Base-by-base conservation (phyloP, 2,797 vertebrate species). In the Australoheros facetus region DNA sequence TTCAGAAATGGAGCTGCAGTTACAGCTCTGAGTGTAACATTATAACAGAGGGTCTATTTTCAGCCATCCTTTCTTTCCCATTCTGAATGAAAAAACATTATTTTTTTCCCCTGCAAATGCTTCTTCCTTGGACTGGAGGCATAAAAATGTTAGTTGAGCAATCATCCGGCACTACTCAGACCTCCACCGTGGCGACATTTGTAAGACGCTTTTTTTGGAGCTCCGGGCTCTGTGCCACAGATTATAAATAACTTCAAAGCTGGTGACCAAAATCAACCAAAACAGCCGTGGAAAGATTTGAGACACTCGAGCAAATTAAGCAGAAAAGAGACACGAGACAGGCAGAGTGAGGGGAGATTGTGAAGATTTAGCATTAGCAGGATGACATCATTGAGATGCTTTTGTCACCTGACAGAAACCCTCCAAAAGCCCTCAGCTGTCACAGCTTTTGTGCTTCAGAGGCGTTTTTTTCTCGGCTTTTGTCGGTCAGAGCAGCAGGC, bases 221-320 rank as follows among this genome's bases (percentile, higher is more conserved):
- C 87, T 84, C 80, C 0, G 17, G 90, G 88, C 91, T 71, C 30
- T 0, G 62, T 84, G 91, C 87, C 91, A 89, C 84, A 9, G 83
- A 82, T 88, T 91, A 91, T 83, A 90, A 93, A 93, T 92, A 91
- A 87, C 90, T 58, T 64, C 76, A 71, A 84, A 83, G 86, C 85
- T 58, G 82, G 71, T 69, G 83, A 89, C 81, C 83, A 77, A 66
- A 71, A 85, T 75, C 51, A 10, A 72, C 57, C 48, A 70, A 83
- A 88, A 71, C 66, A 56, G 71, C 53, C 13, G 70, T 54, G 80
- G 77, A 84, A 77, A 79, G 54, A 81, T 73, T 34, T 79, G 45
- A 72, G 48, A 66, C 56, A 74, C 32, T 62, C 13, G 12, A 59
- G 73, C 53, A 30, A 56, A 77, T 21, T 3, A 37, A 73, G 76